Base-by-base conservation (phyloP, 2,888 invertebrate genomes). In the Athripsodes cinereus region DNA sequence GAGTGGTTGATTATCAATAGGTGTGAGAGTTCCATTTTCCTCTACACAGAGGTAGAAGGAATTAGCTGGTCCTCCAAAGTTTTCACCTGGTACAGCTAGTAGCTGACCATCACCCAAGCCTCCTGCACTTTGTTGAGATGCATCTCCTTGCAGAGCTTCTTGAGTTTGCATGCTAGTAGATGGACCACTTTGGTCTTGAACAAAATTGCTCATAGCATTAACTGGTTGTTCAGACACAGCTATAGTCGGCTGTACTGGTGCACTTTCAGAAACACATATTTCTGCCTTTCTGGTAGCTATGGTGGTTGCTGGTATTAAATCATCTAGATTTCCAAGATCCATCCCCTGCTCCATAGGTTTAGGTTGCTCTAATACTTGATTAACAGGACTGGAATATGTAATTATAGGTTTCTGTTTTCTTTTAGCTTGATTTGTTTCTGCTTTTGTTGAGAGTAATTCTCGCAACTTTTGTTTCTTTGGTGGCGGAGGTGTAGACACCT, bases 1-100 rank as follows among this genome's bases (percentile, higher is more conserved):
- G 48, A 87, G 70, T 2, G 86, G 81, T 59, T 85, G 85, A 66
- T 87, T 86, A 69, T 88, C 88, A 44, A 90, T 78, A 0, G 88
- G 87, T 19, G 85, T 85, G 55, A 86, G 79, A 49, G 84, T 84
- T 47, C 88, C 85, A 56, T 83, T 81, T 64, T 87, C 86, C 65
- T 86, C 86, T n/a, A 87, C 76, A 62, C 90, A 86, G 31, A 90
- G 76, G 69, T 87, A 86, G 68, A 88, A 88, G 1, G 85, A 84
- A 60, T 87, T 87, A 0, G 84, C 81, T 22, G 87, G 85, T 3
- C 88, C 88, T 53, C 87, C 87, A 59, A 84, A 81, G 65, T 84
- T 84, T 66, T 87, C 87, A 19, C 87, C 87, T 20, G 88, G 87
- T 48, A 90, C 78, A 13, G 88, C 88, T 68, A 87, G 75, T 66